Base-by-base conservation (phyloP, 1,140 invertebrate genomes). In the Teleopsis dalmanni region DNA sequence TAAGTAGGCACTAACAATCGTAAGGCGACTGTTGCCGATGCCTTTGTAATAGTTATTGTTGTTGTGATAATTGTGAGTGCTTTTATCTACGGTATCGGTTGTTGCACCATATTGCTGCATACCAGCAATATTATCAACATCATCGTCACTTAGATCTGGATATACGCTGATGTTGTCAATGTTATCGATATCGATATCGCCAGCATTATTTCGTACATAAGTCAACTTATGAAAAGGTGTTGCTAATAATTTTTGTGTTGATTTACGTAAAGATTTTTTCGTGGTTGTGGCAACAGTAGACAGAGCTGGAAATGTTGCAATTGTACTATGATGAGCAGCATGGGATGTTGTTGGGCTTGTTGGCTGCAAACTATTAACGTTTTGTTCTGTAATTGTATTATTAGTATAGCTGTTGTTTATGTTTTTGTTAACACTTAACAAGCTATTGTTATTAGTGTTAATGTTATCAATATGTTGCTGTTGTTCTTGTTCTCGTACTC, bases 121-220 rank as follows among this genome's bases (percentile, higher is more conserved):
- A 7, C 27, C 16, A 16, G 29, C 23, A 2, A 23, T 14, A 18
- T 43, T 10, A 6, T 35, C 36, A 18, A 18, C 19, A 0, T 53
- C 53, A 6, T 58, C 59, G 9, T 60, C 55, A 16, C 56, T 55
- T 14, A 57, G 40, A 55, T 64, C 64, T 26, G 64, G 59, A 59
- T 62, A 65, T 16, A 67, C 58, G 51, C 64, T 67, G 16, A 67
- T 67, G 41, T 67, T 67, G 56, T 67, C 64, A 46, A 67, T 54
- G 45, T 60, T 67, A 42, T 67, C 64, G 26, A 67, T 64, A 27
- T 67, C 64, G 21, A 67, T 64, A 18, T 67, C 64, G 8, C 64
- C 64, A 13, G 61, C 64, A 27, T 58, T 56, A 21, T 67, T 67
- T 1, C 64, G 56, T 16, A 67, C 59, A 43, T 67, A 67, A 40